Percentiles rank a stretch among this genome's conserved stretches.
Conservation (phyloP, 2,888 invertebrate genomes). For the Harmothoe impar region DNA sequence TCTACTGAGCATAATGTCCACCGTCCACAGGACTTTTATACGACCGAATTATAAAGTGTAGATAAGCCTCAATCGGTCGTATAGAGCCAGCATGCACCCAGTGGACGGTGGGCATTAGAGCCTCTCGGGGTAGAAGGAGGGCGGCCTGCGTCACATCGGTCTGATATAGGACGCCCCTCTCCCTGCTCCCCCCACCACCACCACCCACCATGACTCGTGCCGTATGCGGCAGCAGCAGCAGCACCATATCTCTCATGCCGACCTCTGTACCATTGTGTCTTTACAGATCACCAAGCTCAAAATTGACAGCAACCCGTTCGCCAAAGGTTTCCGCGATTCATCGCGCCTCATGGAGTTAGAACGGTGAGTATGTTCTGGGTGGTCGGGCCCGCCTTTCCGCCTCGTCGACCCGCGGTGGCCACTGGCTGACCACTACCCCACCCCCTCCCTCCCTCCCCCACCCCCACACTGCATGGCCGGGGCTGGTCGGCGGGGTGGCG, state of each 20-base stretch:
- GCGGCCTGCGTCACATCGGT: too few relatives aligned
- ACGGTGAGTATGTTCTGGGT: slow-evolving; percentile 74
- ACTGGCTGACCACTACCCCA: not conserved
- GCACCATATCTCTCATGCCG: slow-evolving; percentile 27
- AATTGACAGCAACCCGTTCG: slow-evolving; percentile 99
- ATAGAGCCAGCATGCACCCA: too few relatives aligned
- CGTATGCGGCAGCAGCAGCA: not conserved
- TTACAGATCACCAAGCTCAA: slow-evolving; percentile 96
- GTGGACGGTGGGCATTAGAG: too few relatives aligned
- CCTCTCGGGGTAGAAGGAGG: too few relatives aligned
- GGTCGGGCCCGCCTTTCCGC: not conserved
- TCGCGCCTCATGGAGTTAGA: slow-evolving; percentile 85
- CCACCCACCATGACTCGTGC: not conserved
- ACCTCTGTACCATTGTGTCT: slow-evolving; percentile 33
- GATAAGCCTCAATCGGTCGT: too few relatives aligned
- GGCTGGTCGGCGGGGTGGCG: not conserved
- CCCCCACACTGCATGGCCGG: not conserved
- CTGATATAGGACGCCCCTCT: not conserved
- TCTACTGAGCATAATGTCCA: too few relatives aligned
- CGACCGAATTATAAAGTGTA: too few relatives aligned
- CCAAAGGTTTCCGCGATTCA: slow-evolving; percentile 96
- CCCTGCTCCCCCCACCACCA: not conserved
- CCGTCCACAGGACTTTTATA: too few relatives aligned
- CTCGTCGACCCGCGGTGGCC: not conserved
- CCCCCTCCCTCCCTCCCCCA: not conserved